Evolutionary conservation across 2,113 vertebrate genomes (phyloP).

Genomic region (Corythornis madagascariensis): DNA sequence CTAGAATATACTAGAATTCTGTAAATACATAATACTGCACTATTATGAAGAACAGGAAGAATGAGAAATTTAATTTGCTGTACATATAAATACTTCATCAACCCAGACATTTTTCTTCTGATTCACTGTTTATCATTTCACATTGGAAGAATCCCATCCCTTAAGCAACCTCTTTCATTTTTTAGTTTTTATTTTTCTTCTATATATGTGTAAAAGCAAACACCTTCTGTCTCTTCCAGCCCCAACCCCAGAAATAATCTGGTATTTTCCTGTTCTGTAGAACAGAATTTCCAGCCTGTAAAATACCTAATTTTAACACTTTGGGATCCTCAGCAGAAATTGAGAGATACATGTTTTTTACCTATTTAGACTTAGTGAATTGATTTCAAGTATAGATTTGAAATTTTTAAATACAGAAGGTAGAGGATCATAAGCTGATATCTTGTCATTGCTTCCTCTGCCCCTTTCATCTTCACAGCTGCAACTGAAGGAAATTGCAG

Average conservation of each 20-base stretch:
- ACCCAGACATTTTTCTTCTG: neutral
- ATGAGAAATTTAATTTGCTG: neutral
- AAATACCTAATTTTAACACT: neutral
- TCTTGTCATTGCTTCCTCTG: neutral
- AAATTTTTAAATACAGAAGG: neutral
- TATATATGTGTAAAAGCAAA: fast-evolving
- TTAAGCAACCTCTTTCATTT: neutral
- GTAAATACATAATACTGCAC: neutral
- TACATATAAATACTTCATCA: neutral
- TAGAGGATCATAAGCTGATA: neutral
- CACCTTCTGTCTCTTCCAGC: neutral
- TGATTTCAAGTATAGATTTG: neutral
- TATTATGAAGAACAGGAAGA: neutral
- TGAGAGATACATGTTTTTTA: neutral
- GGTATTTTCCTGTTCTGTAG: neutral
- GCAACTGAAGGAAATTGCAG: slow-evolving; percentile 17
- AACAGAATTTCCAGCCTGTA: neutral
- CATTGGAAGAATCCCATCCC: neutral
- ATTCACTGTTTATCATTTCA: neutral
- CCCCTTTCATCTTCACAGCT: neutral
- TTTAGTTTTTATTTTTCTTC: neutral
- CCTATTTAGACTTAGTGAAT: neutral
- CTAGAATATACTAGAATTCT: neutral
- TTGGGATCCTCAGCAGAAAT: neutral
- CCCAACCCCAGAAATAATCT: neutral